phyloP scores from a whole-genome alignment of 2,113 vertebrate genomes.

The Pimephales promelas region DNA sequence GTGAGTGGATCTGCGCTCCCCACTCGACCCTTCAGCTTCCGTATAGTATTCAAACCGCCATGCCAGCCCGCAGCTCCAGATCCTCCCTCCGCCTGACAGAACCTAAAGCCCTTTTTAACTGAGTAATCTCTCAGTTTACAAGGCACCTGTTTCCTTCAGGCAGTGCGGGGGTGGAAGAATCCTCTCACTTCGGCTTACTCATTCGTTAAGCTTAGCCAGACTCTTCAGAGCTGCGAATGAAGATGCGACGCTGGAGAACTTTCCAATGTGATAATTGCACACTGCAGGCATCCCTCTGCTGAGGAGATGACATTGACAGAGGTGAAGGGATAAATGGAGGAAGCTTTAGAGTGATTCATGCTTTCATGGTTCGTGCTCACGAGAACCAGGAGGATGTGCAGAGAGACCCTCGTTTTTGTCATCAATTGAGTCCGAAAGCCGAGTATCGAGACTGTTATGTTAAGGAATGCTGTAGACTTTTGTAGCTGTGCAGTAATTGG shows the following conservation, averaged over 20 bases:
- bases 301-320: slow-evolving; percentile 20
- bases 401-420: not conserved
- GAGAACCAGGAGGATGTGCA: slow-evolving; percentile 10
- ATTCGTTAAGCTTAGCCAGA: slow-evolving; percentile 22
- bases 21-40: slow-evolving; percentile 44
- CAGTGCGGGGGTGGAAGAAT: not conserved
- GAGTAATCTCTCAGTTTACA: slow-evolving; percentile 51
- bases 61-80: slow-evolving; percentile 21
- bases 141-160: slow-evolving; percentile 50
- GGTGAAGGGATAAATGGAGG: slow-evolving; percentile 37
- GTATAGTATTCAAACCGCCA: slow-evolving; percentile 30
- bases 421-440: not conserved
- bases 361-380: not conserved
- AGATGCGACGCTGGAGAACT: slow-evolving; percentile 29
- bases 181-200: slow-evolving; percentile 24
- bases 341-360: slow-evolving; percentile 18
- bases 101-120: slow-evolving; percentile 9
- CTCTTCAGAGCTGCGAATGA: slow-evolving; percentile 29
- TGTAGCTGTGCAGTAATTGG: slow-evolving; percentile 12
- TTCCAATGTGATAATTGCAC: slow-evolving; percentile 27
- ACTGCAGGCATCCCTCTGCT: slow-evolving; percentile 20
- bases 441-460: not conserved
- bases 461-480: not conserved
- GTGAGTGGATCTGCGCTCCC: slow-evolving; percentile 30
- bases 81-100: slow-evolving; percentile 31